These are phyloP conservation scores for Drosophila erecta DNA, from an alignment of 1,140 invertebrate species.

Conservation along the genomic window DNA sequence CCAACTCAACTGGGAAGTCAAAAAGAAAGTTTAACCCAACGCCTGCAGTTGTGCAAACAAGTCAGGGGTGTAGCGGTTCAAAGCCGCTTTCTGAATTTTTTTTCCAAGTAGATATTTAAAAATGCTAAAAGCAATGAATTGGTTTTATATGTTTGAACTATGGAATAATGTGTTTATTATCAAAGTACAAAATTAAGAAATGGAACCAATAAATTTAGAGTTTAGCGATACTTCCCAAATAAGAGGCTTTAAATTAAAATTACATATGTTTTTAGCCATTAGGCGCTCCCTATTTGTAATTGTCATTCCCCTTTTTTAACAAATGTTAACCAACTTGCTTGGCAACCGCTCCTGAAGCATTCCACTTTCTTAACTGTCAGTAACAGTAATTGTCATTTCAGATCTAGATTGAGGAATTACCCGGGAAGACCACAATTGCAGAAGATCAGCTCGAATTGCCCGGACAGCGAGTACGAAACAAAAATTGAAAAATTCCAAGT, in stretches of 20 bases:
- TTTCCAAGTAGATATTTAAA: background rate
- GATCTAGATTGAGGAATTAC: slow-evolving; percentile 83
- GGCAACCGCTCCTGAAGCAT: background rate
- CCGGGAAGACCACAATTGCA: slow-evolving; percentile 88
- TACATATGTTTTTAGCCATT: background rate
- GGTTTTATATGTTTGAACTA: no score
- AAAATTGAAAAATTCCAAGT: slow-evolving; percentile 94
- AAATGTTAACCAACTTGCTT: background rate
- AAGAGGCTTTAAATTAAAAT: no score
- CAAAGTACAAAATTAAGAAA: no score
- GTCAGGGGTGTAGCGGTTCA: slow-evolving; percentile 18
- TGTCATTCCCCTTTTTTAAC: background rate
- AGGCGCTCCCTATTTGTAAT: background rate
- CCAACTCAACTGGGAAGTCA: slow-evolving; percentile 8
- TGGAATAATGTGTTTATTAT: no score
- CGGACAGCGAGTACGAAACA: slow-evolving; percentile 89
- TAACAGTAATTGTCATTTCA: slow-evolving; percentile 29
- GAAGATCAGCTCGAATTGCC: slow-evolving; percentile 85
- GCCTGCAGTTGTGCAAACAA: slow-evolving; percentile 58
- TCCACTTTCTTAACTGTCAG: slow-evolving; percentile 10
- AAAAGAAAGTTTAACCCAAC: slow-evolving; percentile 18
- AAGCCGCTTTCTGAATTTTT: slow-evolving; percentile 1
- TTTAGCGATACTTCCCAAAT: no score
- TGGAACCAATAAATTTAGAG: no score
- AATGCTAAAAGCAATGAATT: no score